Evolutionary conservation across 2,797 vertebrate genomes (phyloP), one percentile per base, ranked within the genome.

Genomic region (Melanotaenia boesemani): DNA sequence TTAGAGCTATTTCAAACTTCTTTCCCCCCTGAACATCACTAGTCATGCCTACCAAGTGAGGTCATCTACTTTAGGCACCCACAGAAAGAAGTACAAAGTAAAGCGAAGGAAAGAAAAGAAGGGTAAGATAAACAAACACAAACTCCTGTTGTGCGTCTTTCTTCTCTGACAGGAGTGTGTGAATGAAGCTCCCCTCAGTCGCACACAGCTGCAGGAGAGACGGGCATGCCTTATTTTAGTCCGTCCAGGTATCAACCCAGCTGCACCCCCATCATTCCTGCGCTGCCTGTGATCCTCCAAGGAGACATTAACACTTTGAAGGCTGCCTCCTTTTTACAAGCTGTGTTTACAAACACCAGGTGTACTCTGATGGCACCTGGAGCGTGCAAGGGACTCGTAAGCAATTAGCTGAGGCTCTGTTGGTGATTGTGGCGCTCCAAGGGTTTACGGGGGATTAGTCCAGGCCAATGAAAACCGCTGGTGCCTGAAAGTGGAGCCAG

Each of bases 401-500:
- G 88, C 87, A 91, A 89, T 91, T 92, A 92, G 86, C 79, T 52
- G 58, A 81, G 84, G 82, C 82, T 78, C 69, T 66, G 69, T 81
- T 84, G 84, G 84, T 79, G 89, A 92, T 90, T 86, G 86, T 78
- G 84, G 86, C 75, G 50, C 91, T 89, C 85, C 85, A 79, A 83
- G 86, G 85, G 86, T 94, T 95, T 94, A 94, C 86, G 83, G 90
- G 87, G 87, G 84, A 92, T 90, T 87, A 86, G 84, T 68, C 74
- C 80, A 86, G 88, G 89, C 91, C 90, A 94, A 86, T 93, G 89
- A 94, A 95, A 94, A 89, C 84, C 81, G 67, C 81, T 90, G 85
- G 91, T 92, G 92, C 92, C 92, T 93, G 89, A 93, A 94, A 94
- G 90, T 93, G 90, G 85, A 90, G 85, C 89, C 89, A 85, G 83